These are phyloP conservation scores for Damaliscus lunatus DNA, from an alignment of 2,113 vertebrate genomes.

Conservation along the genomic window DNA sequence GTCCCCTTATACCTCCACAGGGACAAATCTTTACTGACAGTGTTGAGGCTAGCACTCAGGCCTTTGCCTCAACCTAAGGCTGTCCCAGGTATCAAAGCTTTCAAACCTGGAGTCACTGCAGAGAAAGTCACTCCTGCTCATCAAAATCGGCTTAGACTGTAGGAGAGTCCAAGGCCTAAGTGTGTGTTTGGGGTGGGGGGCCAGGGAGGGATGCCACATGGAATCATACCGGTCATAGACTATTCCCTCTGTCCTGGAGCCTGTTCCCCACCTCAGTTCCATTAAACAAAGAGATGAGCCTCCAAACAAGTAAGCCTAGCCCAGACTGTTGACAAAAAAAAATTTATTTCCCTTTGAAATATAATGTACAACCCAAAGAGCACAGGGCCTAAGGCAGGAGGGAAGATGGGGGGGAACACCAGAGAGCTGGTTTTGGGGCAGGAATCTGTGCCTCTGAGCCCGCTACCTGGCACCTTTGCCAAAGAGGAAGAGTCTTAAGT, in stretches of 20 bases:
- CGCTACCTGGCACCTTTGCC: not conserved
- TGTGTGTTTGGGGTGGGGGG: not conserved
- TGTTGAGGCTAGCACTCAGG: not conserved
- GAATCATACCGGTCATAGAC: not conserved
- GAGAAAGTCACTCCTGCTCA: not conserved
- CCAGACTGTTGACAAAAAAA: not conserved
- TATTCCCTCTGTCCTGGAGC: not conserved
- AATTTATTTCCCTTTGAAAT: conserved; percentile 63
- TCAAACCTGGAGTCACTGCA: not conserved
- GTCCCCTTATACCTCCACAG: not conserved
- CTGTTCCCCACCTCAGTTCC: not conserved
- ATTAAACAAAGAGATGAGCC: not conserved
- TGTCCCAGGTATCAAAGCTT: not conserved
- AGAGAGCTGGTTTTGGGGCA: not conserved
- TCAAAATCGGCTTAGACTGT: not conserved
- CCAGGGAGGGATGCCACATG: not conserved
- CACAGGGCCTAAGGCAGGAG: not conserved
- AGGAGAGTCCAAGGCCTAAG: not conserved
- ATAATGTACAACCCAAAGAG: conserved; percentile 55
- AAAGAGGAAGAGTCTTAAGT: not conserved
- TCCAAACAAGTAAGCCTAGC: not conserved
- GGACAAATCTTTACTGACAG: not conserved
- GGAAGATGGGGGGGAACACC: not conserved
- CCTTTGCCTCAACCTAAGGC: not conserved
- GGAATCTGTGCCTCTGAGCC: not conserved